Base-by-base conservation (phyloP, 2,113 vertebrate species). In the Herpailurus yagouaroundi region DNA sequence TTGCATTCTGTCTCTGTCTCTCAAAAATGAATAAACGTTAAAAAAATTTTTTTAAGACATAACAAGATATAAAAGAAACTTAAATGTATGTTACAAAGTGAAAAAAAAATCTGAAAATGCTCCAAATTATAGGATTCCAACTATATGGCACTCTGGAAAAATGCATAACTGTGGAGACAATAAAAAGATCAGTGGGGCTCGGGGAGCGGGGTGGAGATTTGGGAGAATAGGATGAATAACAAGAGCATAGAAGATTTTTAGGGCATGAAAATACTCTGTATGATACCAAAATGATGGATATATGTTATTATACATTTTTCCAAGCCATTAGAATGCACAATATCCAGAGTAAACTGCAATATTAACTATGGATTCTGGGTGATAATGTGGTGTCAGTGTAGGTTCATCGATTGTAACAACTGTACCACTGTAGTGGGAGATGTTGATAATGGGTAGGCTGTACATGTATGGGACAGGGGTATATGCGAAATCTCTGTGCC, bases 121-220 rank as follows among this genome's bases (percentile, higher is more conserved):
- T 74, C 12, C 38, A 74, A 74, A 41, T 23, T 41, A 6, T 74
- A 74, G 41, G 38, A 41, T 41, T 41, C 38, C 23, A 14, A 74
- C 71, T 41, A 74, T 41, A 41, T 27, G 12, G 23, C 21, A 71
- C 57, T 69, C 36, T 74, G 52, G 3, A 60, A 89, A 74, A 31
- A 38, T 45, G n/a, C 4, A 55, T 57, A 57, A 41, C 33, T 73
- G 19, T 31, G 7, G n/a, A 73, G 33, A 71, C 1, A 41, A 88
- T 88, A 29, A 57, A 88, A 73, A 38, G n/a, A 16, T 57, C 66
- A 60, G 36, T 45, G 87, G 4, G 29, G 19, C 12, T 11, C 2
- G 4, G 21, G 16, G 8, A 9, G 4, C 3, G 1, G 4, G n/a
- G 19, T 27, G 36, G 25, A 6, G 48, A 33, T 25, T 38, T 11